These are phyloP conservation scores for Sardinella longiceps DNA, from an alignment of 2,797 vertebrate genomes.

Conservation along the genomic window DNA sequence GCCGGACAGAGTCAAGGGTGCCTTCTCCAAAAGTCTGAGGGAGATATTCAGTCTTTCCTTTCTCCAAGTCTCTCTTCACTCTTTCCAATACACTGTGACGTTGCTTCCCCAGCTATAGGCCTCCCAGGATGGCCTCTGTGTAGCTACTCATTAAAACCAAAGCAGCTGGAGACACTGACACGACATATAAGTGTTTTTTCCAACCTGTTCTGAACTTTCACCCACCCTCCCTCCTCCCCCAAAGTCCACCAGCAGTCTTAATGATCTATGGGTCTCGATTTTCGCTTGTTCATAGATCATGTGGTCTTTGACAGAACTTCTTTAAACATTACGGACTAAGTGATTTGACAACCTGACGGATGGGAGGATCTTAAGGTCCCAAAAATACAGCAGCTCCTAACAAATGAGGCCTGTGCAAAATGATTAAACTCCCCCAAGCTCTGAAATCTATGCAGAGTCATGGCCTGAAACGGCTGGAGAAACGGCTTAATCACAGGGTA, in stretches of 20 bases:
- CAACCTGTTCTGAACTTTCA: background rate
- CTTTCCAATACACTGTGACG: background rate
- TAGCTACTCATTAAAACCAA: background rate
- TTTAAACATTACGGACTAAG: background rate
- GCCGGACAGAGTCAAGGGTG: background rate
- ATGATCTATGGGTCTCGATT: background rate
- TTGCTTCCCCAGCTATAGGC: background rate
- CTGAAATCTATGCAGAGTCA: background rate
- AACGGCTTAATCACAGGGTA: background rate
- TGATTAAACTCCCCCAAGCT: background rate
- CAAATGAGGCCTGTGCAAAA: constrained; percentile 15
- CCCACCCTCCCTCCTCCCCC: background rate
- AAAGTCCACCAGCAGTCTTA: background rate
- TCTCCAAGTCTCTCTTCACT: background rate
- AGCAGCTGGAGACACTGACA: constrained; percentile 5
- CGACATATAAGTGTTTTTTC: constrained; percentile 1
- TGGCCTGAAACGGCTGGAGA: background rate
- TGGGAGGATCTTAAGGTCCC: background rate
- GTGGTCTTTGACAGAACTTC: background rate
- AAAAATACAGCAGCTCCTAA: background rate
- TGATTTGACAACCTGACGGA: background rate
- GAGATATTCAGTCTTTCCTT: constrained; percentile 10
- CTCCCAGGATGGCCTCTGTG: background rate
- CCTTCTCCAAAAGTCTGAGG: background rate
- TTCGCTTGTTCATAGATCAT: background rate